Conservation (phyloP, 1,140 invertebrate species). For the Aricia agestis region DNA sequence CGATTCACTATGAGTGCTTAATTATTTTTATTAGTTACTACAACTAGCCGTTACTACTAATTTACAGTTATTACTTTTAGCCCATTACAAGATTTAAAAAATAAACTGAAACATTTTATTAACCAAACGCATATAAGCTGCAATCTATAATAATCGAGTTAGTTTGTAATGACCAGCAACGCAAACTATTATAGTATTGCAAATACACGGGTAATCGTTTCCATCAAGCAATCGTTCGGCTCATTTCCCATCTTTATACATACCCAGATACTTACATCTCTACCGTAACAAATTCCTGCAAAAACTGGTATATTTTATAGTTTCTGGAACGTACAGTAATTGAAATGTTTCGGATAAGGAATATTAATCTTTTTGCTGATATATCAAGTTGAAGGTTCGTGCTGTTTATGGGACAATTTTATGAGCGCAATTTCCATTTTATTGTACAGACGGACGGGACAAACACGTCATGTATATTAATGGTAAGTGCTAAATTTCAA, state of each 20-base stretch:
- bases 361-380: neutral
- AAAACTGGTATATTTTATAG: neutral
- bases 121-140: too few relatives aligned
- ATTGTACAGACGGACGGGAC: neutral
- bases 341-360: neutral
- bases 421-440: slow-evolving; percentile 5
- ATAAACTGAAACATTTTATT: too few relatives aligned
- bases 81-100: too few relatives aligned
- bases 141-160: too few relatives aligned
- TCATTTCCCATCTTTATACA: neutral
- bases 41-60: too few relatives aligned
- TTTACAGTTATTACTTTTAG: too few relatives aligned
- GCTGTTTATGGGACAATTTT: neutral
- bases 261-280: too few relatives aligned
- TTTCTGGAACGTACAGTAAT: neutral
- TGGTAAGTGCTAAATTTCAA: neutral
- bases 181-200: neutral
- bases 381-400: neutral
- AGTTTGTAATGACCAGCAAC: too few relatives aligned
- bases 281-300: neutral
- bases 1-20: too few relatives aligned
- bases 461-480: neutral
- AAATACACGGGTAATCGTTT: neutral
- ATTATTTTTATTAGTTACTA: too few relatives aligned
- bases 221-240: neutral